Base-by-base conservation (phyloP, 2,797 vertebrate genomes). In the Poecilia picta region DNA sequence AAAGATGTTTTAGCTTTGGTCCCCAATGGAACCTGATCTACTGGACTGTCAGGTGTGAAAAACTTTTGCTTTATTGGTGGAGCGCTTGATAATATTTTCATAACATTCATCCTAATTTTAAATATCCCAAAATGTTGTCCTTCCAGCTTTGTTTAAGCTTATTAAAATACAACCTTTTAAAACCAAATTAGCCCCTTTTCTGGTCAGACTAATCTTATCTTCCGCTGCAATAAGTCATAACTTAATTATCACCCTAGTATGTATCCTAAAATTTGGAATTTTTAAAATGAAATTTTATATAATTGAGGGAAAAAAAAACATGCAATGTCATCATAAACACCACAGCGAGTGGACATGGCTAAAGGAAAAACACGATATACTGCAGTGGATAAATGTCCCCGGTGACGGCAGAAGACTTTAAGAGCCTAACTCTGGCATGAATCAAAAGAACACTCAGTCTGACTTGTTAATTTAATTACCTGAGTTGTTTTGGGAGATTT, bases 401-500 rank as follows among this genome's bases (percentile, higher is more conserved):
- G 76, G 72, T 75, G 75, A 81, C 84, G 81, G 80, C 86, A 88
- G 92, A 90, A 91, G 82, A 92, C 89, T 88, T 89, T 89, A 84
- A 87, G 88, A 91, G 89, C 86, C 88, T 82, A 87, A 87, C 79
- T 81, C 88, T 47, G 66, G 85, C 75, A 81, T 89, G 90, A 85
- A 90, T 93, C 89, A 89, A 89, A 90, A 83, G 87, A 79, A 83
- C 75, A 83, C 15, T 49, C 82, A 81, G 79, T 90, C 85, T 71
- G 86, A 86, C 82, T 87, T 85, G 90, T 88, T 93, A 90, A 92
- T 93, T 94, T 90, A 95, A 95, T 93, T 91, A 90, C 91, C 86
- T 82, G 88, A 90, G 88, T 91, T 92, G 91, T 88, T 75, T 80
- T 82, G 77, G 80, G 90, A 45, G 87, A 85, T 90, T 90, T 87